Conservation (phyloP, 2,113 vertebrate genomes). For the Caranx ignobilis region DNA sequence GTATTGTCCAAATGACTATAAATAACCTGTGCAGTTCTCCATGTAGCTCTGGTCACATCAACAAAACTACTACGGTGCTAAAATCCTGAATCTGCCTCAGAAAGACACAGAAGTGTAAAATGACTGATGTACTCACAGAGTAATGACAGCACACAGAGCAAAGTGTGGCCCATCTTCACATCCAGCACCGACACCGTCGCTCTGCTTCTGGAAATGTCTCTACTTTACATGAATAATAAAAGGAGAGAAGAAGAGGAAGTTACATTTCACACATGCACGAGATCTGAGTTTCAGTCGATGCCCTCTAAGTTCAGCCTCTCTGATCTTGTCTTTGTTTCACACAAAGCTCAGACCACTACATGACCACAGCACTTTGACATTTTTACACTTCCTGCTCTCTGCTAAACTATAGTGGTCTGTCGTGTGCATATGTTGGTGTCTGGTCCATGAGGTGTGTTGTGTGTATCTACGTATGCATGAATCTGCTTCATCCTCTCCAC, state of each 20-base stretch:
- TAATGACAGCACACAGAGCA: neutral
- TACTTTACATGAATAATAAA: too few species aligned
- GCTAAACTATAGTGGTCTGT: too few species aligned
- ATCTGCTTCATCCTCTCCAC: too few species aligned
- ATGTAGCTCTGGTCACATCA: too few species aligned
- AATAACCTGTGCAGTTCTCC: too few species aligned
- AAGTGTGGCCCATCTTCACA: slow-evolving; percentile 3
- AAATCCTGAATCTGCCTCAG: neutral
- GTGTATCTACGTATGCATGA: too few species aligned
- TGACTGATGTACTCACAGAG: slow-evolving; percentile 9
- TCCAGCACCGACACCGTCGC: neutral
- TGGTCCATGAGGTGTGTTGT: too few species aligned
- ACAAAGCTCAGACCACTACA: too few species aligned
- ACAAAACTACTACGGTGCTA: neutral
- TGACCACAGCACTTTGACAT: neutral
- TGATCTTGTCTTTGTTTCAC: neutral
- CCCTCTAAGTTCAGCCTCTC: neutral
- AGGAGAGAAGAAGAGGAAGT: too few species aligned
- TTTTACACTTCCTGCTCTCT: neutral
- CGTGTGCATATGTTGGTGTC: too few species aligned
- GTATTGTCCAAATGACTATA: too few species aligned
- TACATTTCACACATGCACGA: too few species aligned
- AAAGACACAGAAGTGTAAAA: neutral
- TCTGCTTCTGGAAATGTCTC: neutral
- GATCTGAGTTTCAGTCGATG: neutral